Evolutionary conservation across 2,113 vertebrate species (phyloP).

Genomic region (Xerus inauris): DNA sequence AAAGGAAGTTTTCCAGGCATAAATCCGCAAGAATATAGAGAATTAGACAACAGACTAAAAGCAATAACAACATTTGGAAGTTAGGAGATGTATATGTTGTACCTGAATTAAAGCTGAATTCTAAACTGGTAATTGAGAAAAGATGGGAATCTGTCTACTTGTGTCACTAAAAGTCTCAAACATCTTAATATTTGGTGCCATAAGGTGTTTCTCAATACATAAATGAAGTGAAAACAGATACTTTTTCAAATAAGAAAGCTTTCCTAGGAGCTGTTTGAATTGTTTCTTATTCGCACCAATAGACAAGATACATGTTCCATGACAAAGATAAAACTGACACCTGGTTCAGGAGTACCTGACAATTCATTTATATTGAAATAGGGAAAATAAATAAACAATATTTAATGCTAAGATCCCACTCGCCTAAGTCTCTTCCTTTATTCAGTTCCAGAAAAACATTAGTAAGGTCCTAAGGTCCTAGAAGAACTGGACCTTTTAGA

Average conservation of each 20-base stretch:
- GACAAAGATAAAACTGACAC: background rate
- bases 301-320: background rate
- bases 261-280: background rate
- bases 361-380: background rate
- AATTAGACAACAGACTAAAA: background rate
- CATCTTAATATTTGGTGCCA: background rate
- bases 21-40: background rate
- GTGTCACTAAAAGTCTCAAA: background rate
- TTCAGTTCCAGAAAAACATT: background rate
- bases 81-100: background rate
- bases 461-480: background rate
- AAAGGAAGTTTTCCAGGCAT: background rate
- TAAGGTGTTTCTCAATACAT: background rate
- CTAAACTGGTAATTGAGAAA: background rate
- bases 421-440: accelerated
- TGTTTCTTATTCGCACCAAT: background rate
- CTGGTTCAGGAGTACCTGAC: background rate
- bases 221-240: background rate
- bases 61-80: background rate
- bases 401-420: no score
- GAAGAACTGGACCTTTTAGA: background rate
- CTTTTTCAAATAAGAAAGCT: background rate
- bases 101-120: background rate
- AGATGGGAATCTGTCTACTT: background rate
- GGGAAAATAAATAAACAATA: background rate